phyloP scores from a whole-genome alignment of 2,797 vertebrate species.

The Lateolabrax maculatus region DNA sequence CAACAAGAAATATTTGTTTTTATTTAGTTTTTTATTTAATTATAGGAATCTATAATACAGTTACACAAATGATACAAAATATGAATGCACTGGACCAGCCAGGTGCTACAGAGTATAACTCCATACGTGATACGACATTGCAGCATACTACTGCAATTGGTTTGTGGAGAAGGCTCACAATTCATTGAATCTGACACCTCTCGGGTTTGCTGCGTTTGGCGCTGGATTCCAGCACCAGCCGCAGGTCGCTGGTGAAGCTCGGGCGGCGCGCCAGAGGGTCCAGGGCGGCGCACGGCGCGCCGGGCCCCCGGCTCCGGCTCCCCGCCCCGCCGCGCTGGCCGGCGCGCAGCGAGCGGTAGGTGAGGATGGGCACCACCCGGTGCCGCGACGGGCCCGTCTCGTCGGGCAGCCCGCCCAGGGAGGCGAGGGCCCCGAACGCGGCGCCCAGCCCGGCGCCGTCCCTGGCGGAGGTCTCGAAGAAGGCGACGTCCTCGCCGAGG shows the following conservation, averaged over 20 bases:
- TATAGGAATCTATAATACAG: constrained; percentile 19
- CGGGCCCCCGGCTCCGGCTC: constrained; percentile 35
- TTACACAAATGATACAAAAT: constrained; percentile 29
- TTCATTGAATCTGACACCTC: constrained; percentile 88
- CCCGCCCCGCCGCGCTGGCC: constrained; percentile 62
- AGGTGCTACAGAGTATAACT: constrained; percentile 83
- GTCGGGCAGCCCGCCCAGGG: constrained; percentile 78
- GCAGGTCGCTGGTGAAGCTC: constrained; percentile 85
- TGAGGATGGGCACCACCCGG: constrained; percentile 76
- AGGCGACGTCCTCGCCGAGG: constrained; percentile 70
- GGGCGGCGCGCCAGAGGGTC: constrained; percentile 83
- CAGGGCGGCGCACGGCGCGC: constrained; percentile 78
- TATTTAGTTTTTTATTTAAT: no score
- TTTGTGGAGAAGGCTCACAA: constrained; percentile 73
- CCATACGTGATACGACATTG: constrained; percentile 82
- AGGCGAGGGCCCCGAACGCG: constrained; percentile 77
- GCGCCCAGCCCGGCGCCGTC: constrained; percentile 74
- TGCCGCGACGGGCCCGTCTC: constrained; percentile 82
- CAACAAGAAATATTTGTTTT: constrained; percentile 35
- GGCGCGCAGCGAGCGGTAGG: constrained; percentile 76
- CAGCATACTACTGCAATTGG: constrained; percentile 83
- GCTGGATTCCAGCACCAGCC: constrained; percentile 81
- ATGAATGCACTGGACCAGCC: constrained; percentile 82
- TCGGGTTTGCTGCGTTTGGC: constrained; percentile 82
- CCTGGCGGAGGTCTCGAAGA: constrained; percentile 84